These are phyloP conservation scores for Anthopleura xanthogrammica DNA, from an alignment of 92 coral and sea anemone species.

Conservation along the genomic window DNA sequence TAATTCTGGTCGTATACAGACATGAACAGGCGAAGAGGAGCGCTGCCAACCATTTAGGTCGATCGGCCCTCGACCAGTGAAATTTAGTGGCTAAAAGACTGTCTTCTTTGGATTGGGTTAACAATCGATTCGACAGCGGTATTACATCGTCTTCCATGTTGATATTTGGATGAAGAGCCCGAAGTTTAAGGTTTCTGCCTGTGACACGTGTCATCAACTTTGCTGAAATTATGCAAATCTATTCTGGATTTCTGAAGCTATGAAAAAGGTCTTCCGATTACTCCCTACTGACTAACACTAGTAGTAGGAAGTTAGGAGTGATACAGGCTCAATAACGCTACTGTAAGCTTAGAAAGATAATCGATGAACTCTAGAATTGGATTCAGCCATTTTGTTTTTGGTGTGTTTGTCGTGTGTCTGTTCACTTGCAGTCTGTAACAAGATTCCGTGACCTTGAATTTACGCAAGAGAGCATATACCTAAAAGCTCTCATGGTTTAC, in stretches of 20 bases:
- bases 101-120: constrained; percentile 25
- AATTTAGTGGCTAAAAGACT: constrained; percentile 26
- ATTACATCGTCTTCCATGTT: constrained; percentile 26
- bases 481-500: too few relatives aligned
- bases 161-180: not conserved
- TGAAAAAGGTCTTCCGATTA: not conserved
- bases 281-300: not conserved
- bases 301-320: too few relatives aligned
- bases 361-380: too few relatives aligned
- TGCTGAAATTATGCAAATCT: not conserved
- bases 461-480: too few relatives aligned
- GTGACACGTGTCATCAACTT: constrained; percentile 26
- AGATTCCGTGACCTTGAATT: too few relatives aligned
- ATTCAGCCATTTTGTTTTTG: too few relatives aligned
- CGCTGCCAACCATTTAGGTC: constrained; percentile 48
- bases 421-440: too few relatives aligned
- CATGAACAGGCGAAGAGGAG: constrained; percentile 33
- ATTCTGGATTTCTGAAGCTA: not conserved
- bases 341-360: too few relatives aligned
- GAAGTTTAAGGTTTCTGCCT: not conserved
- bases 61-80: constrained; percentile 59
- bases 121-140: not conserved
- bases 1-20: constrained; percentile 48
- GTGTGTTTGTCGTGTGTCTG: too few relatives aligned
- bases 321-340: too few relatives aligned